phyloP scores from a whole-genome alignment of 2,888 invertebrate species.

The Spilosoma lubricipeda region DNA sequence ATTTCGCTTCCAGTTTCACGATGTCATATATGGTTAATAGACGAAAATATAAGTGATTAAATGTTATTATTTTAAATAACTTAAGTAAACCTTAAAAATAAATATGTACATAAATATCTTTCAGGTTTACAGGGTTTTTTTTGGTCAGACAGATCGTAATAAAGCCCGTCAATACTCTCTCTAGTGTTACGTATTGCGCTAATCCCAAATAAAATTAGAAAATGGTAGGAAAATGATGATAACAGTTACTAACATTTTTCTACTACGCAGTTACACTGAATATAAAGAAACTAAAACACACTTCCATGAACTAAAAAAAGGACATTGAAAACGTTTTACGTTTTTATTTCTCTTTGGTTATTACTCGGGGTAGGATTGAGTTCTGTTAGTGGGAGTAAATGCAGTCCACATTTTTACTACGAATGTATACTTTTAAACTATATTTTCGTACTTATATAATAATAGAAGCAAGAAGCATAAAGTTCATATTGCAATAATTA shows the following conservation, averaged over 20 bases:
- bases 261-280: background rate
- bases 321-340: background rate
- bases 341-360: slow-evolving; percentile 3
- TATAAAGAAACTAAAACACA: background rate
- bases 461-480: too few relatives aligned
- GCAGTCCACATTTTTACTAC: background rate
- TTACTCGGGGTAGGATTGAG: background rate
- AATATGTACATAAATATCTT: too few relatives aligned
- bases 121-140: too few relatives aligned
- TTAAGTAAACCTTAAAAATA: too few relatives aligned
- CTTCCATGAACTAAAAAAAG: background rate
- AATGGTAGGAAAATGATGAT: background rate
- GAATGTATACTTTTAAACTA: background rate
- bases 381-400: background rate
- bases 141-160: too few relatives aligned
- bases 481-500: too few relatives aligned
- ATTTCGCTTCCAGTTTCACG: too few relatives aligned
- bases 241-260: background rate
- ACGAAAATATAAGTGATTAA: too few relatives aligned
- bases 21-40: too few relatives aligned
- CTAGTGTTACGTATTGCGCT: background rate
- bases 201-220: too few relatives aligned
- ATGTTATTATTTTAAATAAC: too few relatives aligned
- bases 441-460: background rate
- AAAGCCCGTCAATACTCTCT: too few relatives aligned